A percentile compares a stretch with the other conserved stretches of the same genome.
Evolutionary conservation across 1,140 invertebrate species (phyloP).

Genomic region (Apis florea): DNA sequence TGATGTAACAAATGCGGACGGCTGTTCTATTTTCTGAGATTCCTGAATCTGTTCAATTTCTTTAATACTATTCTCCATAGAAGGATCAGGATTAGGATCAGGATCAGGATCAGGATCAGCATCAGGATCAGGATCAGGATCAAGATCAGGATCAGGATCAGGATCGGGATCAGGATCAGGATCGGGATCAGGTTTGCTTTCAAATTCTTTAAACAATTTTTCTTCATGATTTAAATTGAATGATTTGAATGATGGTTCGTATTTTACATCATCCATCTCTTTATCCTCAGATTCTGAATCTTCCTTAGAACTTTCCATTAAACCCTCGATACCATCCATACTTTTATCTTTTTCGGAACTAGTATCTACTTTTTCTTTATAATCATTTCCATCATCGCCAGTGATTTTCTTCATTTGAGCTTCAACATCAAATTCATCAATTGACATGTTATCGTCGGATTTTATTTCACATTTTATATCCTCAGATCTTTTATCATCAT

Average conservation of each 20-base stretch:
- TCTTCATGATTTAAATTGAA: constrained; percentile 49
- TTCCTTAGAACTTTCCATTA: constrained; percentile 79
- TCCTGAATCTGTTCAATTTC: constrained; percentile 34
- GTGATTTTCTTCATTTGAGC: constrained; percentile 78
- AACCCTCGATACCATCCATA: constrained; percentile 76
- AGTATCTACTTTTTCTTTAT: constrained; percentile 73
- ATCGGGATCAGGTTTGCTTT: constrained; percentile 4
- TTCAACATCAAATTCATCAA: constrained; percentile 78
- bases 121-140: no score
- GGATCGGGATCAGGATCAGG: no score
- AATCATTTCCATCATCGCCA: constrained; percentile 77
- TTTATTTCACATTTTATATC: constrained; percentile 26
- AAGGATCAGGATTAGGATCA: no score
- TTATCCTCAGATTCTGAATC: constrained; percentile 76
- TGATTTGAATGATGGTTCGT: constrained; percentile 64
- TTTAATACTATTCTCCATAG: constrained; percentile 20
- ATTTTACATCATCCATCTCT: constrained; percentile 69
- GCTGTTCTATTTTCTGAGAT: constrained; percentile 38
- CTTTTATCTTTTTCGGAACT: constrained; percentile 72
- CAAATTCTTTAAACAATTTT: constrained; percentile 42
- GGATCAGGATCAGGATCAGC: no score
- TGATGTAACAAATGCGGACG: constrained; percentile 23
- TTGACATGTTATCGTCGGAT: constrained; percentile 70
- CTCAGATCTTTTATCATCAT: constrained; percentile 42
- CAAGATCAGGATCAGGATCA: no score